A percentile compares a stretch with the other conserved stretches of the same genome.
These are phyloP conservation scores for Zeugodacus cucurbitae DNA, from an alignment of 1,140 invertebrate species.

Conservation along the genomic window DNA sequence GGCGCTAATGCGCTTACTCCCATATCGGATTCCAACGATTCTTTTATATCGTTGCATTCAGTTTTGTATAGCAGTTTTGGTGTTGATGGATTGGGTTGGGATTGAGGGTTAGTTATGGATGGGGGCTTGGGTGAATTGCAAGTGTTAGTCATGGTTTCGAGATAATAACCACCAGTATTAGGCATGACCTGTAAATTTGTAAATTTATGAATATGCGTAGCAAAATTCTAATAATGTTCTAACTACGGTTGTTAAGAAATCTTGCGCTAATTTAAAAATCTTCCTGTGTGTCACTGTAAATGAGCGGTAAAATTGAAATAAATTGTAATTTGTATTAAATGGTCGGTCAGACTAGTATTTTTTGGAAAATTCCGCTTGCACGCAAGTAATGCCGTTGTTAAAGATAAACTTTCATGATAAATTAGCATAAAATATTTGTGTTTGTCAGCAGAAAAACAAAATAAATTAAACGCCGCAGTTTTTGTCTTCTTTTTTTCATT, in stretches of 20 bases:
- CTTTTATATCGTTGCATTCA: not conserved
- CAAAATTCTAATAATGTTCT: not conserved
- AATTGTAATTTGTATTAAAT: not conserved
- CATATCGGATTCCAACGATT: slow-evolving; percentile 43
- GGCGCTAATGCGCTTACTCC: not conserved
- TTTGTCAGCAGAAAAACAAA: not conserved
- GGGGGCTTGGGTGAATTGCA: slow-evolving; percentile 47
- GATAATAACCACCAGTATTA: slow-evolving; percentile 64
- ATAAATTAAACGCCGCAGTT: too few species aligned
- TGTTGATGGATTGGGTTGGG: slow-evolving; percentile 46
- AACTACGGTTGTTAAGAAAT: not conserved
- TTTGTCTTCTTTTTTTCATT: not conserved
- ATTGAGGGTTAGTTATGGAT: slow-evolving; percentile 42
- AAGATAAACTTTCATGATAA: not conserved
- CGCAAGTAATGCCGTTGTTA: not conserved
- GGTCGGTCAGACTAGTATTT: not conserved
- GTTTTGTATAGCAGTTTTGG: not conserved
- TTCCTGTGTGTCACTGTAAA: not conserved
- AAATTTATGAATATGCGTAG: slow-evolving; percentile 30
- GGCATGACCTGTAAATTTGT: slow-evolving; percentile 63
- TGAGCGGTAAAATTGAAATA: not conserved
- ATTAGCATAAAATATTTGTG: not conserved
- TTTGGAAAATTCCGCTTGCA: not conserved
- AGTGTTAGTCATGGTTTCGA: slow-evolving; percentile 48
- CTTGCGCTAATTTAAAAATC: not conserved